Base-by-base conservation (phyloP, 1,140 invertebrate species). In the Chironomus tepperi region DNA sequence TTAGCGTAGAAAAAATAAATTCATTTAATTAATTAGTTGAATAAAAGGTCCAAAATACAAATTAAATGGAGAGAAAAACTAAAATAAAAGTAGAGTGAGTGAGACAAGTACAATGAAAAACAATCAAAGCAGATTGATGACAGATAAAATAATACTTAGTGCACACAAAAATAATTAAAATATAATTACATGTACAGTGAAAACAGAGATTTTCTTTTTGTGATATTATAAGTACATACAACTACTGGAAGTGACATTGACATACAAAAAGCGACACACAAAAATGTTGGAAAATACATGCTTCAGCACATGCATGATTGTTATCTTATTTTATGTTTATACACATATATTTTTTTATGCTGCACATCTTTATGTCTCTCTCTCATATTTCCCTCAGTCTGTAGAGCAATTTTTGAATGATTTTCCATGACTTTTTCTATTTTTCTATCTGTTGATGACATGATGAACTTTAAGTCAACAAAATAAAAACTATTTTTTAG, bases 111-210 rank as follows among this genome's bases (percentile, higher is more conserved):
- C 24, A 34, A 34, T 34, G 5, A 34, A 34, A 34, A 34, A 34
- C 24, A 34, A 34, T 34, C 24, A 34, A 34, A 34, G 24, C 24
- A 34, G 24, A 34, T 34, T 34, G 24, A 34, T 34, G 24, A 34
- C 24, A 34, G 24, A 34, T 34, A 34, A 34, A 34, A 34, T 34
- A 34, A 12, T n/a, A 57, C n/a, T 57, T 57, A n/a, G n/a, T 57
- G 47, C 47, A 57, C 65, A 70, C 9, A 70, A 19, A 70, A 70
- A 70, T 70, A 70, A 70, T 70, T 70, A 70, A 70, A 70, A 21
- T 70, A 70, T 70, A 70, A 70, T 70, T 70, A 70, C 19, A 57
- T 57, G 47, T 57, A 21, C 16, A 70, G 19, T 19, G 19, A 70
- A 70, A 19, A 70, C 16, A 70, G 65, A 70, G 65, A 70, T 70